phyloP scores from a whole-genome alignment of 2,797 vertebrate species.

The Decapterus maruadsi region DNA sequence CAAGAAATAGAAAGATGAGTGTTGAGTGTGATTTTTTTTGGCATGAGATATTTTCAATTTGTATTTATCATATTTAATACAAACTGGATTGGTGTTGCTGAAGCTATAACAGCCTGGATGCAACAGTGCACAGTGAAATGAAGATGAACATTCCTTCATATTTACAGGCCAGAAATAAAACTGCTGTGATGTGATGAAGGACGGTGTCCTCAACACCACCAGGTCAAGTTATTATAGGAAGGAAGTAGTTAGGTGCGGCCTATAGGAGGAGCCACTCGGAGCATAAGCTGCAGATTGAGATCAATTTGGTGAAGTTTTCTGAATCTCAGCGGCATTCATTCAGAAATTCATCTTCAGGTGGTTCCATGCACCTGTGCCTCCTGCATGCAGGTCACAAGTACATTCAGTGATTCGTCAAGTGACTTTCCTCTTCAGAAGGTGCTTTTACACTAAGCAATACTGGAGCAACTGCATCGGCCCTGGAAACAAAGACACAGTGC shows the following conservation, averaged over 20 bases:
- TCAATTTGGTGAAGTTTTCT: not conserved
- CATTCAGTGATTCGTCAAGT: not conserved
- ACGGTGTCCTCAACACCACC: not conserved
- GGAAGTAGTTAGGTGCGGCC: not conserved
- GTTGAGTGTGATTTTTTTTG: not conserved
- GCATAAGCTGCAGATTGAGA: not conserved
- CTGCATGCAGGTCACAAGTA: not conserved
- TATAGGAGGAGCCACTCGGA: not conserved
- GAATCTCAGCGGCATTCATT: not conserved
- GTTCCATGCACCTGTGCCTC: not conserved
- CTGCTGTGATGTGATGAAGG: not conserved
- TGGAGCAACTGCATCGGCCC: slow-evolving; percentile 15
- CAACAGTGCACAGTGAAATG: slow-evolving; percentile 9
- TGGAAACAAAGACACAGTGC: not conserved
- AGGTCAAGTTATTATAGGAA: not conserved
- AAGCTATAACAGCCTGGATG: rapidly evolving
- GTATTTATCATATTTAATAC: too few relatives aligned
- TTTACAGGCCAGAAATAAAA: not conserved
- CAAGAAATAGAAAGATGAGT: not conserved
- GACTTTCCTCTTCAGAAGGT: slow-evolving; percentile 9
- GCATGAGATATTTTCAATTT: too few relatives aligned
- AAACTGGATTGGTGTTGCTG: not conserved
- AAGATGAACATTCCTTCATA: not conserved
- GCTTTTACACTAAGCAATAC: not conserved
- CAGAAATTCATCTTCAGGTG: not conserved